These are phyloP conservation scores for Micrastur ruficollis DNA, from an alignment of 2,797 vertebrate genomes.

Conservation along the genomic window DNA sequence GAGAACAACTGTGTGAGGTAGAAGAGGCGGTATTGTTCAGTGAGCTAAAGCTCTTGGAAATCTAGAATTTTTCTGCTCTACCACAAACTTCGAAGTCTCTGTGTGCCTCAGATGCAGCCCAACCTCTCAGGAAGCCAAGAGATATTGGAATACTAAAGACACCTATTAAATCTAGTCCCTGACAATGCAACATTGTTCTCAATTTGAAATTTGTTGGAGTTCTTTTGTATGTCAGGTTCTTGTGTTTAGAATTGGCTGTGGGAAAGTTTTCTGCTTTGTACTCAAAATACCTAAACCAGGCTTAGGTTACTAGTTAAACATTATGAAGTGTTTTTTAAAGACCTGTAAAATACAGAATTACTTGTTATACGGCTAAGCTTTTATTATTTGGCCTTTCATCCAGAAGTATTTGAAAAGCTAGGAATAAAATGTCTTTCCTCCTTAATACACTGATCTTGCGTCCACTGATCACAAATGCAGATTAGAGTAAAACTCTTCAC, in stretches of 20 bases:
- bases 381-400: constrained; percentile 2
- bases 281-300: not conserved
- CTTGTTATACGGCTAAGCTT: not conserved
- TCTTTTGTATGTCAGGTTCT: not conserved
- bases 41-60: not conserved
- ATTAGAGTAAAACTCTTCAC: not conserved
- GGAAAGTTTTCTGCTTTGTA: not conserved
- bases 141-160: not conserved
- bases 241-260: not conserved
- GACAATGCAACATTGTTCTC: not conserved
- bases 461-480: not conserved
- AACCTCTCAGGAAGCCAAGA: not conserved
- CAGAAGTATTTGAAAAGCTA: not conserved
- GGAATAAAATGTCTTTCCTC: not conserved
- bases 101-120: not conserved
- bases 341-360: constrained; percentile 17
- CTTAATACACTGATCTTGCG: not conserved
- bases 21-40: not conserved
- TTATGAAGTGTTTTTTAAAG: constrained; percentile 35
- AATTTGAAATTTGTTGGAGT: not conserved
- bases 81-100: not conserved
- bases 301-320: not conserved
- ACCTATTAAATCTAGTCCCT: not conserved
- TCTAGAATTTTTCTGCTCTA: not conserved
- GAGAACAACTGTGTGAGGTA: not conserved